phyloP scores from a whole-genome alignment of 2,888 invertebrate genomes.

The Coelogynopora nodosa region DNA sequence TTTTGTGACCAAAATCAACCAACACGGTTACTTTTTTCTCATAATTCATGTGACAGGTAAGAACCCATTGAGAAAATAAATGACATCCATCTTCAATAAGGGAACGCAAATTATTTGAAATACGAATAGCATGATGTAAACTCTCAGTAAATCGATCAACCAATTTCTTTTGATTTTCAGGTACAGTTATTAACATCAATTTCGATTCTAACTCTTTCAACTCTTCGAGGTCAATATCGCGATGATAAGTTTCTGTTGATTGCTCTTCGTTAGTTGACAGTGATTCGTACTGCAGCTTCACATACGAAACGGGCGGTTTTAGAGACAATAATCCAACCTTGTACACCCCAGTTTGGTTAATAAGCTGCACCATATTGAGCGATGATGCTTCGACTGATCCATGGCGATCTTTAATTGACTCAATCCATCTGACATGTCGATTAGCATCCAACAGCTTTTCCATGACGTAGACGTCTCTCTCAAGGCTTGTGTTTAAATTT shows the following conservation, averaged over 20 bases:
- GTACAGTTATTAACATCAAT: slow-evolving; percentile 56
- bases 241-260: not conserved
- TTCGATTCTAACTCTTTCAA: slow-evolving; percentile 56
- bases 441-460: slow-evolving; percentile 54
- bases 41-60: not conserved
- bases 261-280: not conserved
- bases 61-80: not conserved
- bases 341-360: slow-evolving; percentile 53
- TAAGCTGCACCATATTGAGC: slow-evolving; percentile 52
- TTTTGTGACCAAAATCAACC: not conserved
- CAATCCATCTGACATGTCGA: slow-evolving; percentile 53
- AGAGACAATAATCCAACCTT: not conserved
- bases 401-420: slow-evolving; percentile 53
- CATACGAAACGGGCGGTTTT: not conserved
- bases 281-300: not conserved
- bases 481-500: slow-evolving; percentile 52
- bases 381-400: slow-evolving; percentile 56
- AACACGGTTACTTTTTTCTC: not conserved
- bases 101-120: not conserved
- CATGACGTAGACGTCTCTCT: slow-evolving; percentile 52
- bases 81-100: slow-evolving; percentile 8
- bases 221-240: slow-evolving; percentile 46
- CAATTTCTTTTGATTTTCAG: not conserved
- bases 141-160: not conserved
- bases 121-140: not conserved